Evolutionary conservation across 1,140 invertebrate species (phyloP), one percentile per base, ranked within the genome.

Genomic region (Caenorhabditis tropicalis): DNA sequence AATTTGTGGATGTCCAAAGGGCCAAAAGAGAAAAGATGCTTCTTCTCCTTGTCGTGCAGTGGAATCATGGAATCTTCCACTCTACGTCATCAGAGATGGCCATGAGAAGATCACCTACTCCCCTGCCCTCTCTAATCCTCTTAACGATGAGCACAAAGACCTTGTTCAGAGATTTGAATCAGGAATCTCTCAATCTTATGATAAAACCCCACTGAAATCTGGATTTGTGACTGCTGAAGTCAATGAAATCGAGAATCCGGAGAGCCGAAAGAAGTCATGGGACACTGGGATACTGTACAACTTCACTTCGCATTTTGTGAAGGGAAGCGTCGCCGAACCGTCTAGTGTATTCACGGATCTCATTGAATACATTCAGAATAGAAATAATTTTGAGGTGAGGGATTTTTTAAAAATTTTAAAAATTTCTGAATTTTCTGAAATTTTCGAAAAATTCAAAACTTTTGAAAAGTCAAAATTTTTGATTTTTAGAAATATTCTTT

Each of bases 1-100:
- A 48, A 58, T 87, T 36, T 87, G 87, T 56, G 87, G 86, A 36
- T 87, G 87, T 81, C 87, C 87, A 29, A 87, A 81, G 27, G 87
- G 87, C 31, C 56, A 82, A 46, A 87, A 87, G 83, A 60, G 87
- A 60, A 43, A 27, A 27, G 70, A 70, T 27, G 33, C 53, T 31
- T 82, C 19, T 46, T 80, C 70, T 27, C 70, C 79, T 0, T 84
- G 83, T 27, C 31, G 79, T 16, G 70, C 83, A 16, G 86, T 87
- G 16, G 87, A 87, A 31, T 60, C 79, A 27, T 87, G 58, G 60
- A 86, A 82, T 74, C 58, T 87, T 19, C 86, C 86, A 19, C 83
- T 87, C 21, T 87, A 83, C 19, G 87, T 87, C 5, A 46, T 87
- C 21, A 33, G 87, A 27, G 83, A 86, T 29, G 84, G 84, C 1